A percentile compares a stretch with the other conserved stretches of the same genome.
Conservation (phyloP, 1,140 invertebrate genomes). For the Centruroides vittatus region DNA sequence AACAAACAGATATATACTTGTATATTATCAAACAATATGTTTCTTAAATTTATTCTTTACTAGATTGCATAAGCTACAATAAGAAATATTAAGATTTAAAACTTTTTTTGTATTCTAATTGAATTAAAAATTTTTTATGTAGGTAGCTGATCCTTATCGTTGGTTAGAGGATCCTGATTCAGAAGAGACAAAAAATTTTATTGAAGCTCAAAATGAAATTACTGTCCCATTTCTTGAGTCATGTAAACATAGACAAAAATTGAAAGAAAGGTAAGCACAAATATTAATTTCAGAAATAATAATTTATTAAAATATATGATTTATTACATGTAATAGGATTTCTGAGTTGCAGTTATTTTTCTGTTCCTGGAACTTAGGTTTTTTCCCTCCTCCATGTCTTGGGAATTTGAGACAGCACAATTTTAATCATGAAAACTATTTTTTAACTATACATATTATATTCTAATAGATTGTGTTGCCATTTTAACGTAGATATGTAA, state of each 20-base stretch:
- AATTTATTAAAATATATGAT: neutral
- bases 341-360: no score
- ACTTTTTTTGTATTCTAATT: neutral
- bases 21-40: no score
- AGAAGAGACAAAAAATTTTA: slow-evolving; percentile 79
- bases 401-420: no score
- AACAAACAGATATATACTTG: no score
- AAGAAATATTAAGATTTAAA: neutral
- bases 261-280: slow-evolving; percentile 42
- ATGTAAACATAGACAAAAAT: slow-evolving; percentile 52
- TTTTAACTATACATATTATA: no score
- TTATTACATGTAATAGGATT: neutral
- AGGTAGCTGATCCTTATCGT: slow-evolving; percentile 85
- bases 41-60: neutral
- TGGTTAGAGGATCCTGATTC: slow-evolving; percentile 94
- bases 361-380: no score
- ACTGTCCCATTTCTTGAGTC: slow-evolving; percentile 68
- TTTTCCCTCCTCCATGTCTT: neutral
- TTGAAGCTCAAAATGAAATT: slow-evolving; percentile 80
- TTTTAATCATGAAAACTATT: no score
- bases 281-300: neutral
- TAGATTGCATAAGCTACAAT: neutral
- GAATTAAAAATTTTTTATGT: slow-evolving; percentile 6
- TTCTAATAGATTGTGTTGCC: no score
- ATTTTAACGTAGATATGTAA: no score